These are phyloP conservation scores for Palythoa heliodiscus DNA, from an alignment of 92 coral and sea anemone species.

Conservation along the genomic window DNA sequence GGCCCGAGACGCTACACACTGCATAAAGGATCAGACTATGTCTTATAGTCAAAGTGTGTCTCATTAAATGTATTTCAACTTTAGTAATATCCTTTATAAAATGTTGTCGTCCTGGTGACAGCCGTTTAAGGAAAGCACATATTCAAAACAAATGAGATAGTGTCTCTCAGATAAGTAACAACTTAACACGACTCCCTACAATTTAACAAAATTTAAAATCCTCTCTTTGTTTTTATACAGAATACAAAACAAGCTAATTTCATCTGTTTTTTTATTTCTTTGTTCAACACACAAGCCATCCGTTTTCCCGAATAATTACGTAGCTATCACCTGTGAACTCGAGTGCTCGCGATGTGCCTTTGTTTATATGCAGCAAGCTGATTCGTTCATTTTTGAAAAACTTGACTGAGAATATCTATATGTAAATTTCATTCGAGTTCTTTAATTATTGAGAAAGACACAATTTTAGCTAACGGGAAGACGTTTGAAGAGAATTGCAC, in stretches of 20 bases:
- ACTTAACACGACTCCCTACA: neutral
- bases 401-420: slow-evolving; percentile 16
- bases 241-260: slow-evolving; percentile 14
- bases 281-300: neutral
- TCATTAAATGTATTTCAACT: slow-evolving; percentile 23
- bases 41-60: neutral
- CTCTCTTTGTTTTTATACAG: neutral
- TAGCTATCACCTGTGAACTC: slow-evolving; percentile 27
- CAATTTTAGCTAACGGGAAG: slow-evolving; percentile 14
- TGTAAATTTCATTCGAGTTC: slow-evolving; percentile 49
- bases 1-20: neutral
- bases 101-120: slow-evolving; percentile 16
- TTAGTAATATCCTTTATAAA: neutral
- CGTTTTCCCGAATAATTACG: slow-evolving; percentile 25
- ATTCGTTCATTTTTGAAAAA: slow-evolving; percentile 49
- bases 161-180: too few species aligned
- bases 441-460: slow-evolving; percentile 53
- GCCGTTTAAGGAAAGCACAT: neutral
- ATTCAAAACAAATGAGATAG: too few species aligned
- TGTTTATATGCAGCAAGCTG: slow-evolving; percentile 49
- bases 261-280: slow-evolving; percentile 2
- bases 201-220: neutral
- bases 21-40: neutral
- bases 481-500: neutral
- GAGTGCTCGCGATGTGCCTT: slow-evolving; percentile 44